phyloP scores from a whole-genome alignment of 2,797 vertebrate species.

The Microtus obscurus region DNA sequence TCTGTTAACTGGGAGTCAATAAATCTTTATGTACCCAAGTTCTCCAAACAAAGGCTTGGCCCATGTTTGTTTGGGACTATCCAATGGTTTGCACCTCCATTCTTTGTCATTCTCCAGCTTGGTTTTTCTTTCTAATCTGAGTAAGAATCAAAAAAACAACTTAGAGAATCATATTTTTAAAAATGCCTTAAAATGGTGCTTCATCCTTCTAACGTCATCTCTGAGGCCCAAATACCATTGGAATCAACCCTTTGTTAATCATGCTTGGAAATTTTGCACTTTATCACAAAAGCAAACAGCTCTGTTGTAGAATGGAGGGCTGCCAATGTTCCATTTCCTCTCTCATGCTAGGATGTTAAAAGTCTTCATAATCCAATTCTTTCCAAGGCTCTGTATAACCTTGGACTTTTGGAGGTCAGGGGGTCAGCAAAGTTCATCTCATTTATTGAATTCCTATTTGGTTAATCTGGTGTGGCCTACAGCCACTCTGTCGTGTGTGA shows the following conservation, averaged over 20 bases:
- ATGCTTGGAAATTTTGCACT: conserved; percentile 6
- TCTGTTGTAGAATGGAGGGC: neutral
- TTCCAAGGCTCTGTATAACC: conserved; percentile 43
- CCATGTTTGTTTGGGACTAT: neutral
- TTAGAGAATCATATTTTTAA: neutral
- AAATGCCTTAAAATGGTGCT: neutral
- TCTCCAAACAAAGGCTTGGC: neutral
- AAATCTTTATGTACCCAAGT: neutral
- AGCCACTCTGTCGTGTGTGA: conserved; percentile 63
- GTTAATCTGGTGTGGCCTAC: conserved; percentile 57
- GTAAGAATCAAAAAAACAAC: conserved; percentile 39
- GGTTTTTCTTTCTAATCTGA: neutral
- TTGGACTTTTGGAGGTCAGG: conserved; percentile 41
- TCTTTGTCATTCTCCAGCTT: neutral
- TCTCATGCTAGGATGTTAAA: neutral
- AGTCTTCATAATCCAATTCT: conserved; percentile 34
- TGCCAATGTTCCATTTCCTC: neutral
- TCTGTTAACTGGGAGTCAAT: conserved; percentile 6
- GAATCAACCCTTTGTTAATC: conserved; percentile 15
- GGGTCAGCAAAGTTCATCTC: conserved; percentile 68
- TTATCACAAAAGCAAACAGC: conserved; percentile 58
- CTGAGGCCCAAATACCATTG: neutral
- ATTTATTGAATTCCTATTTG: conserved; percentile 64
- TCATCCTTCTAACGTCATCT: conserved; percentile 6
- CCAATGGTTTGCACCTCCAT: neutral